phyloP scores from a whole-genome alignment of 2,113 vertebrate species.

The Myxocyprinus asiaticus region DNA sequence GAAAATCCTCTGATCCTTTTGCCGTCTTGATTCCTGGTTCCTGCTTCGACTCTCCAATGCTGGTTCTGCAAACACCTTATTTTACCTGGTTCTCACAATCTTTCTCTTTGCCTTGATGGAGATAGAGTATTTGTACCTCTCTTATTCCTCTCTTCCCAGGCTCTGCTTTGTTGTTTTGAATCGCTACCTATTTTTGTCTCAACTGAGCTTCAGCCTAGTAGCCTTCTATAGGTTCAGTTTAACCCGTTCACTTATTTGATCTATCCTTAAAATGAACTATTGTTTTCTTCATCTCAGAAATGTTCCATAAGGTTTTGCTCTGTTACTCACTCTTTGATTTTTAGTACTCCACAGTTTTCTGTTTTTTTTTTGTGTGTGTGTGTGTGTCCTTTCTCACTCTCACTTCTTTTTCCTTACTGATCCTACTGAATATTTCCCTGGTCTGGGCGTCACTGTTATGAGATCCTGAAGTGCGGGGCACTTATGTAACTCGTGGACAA shows the following conservation, averaged over 20 bases:
- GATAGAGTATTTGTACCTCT: background rate
- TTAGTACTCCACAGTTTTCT: constrained; percentile 4
- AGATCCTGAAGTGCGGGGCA: constrained; percentile 41
- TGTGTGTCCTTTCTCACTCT: too few species aligned
- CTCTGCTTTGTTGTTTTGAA: background rate
- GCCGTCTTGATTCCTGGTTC: background rate
- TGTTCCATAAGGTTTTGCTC: background rate
- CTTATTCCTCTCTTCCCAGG: background rate
- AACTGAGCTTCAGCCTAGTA: background rate
- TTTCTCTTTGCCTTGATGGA: background rate
- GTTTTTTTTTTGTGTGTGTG: too few species aligned
- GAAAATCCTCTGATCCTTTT: background rate
- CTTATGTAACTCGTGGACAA: constrained; percentile 64
- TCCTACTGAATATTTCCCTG: too few species aligned
- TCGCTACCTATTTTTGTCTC: background rate
- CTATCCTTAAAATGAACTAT: background rate
- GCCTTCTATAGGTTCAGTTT: background rate
- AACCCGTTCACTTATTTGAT: background rate
- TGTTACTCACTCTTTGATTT: background rate
- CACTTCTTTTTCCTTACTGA: too few species aligned
- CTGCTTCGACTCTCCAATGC: background rate
- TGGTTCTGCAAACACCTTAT: background rate
- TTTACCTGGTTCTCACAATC: background rate
- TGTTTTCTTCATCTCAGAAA: background rate
- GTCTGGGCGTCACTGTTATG: background rate